These are phyloP conservation scores for Philereme vetulata DNA, from an alignment of 2,888 invertebrate genomes.

Conservation along the genomic window DNA sequence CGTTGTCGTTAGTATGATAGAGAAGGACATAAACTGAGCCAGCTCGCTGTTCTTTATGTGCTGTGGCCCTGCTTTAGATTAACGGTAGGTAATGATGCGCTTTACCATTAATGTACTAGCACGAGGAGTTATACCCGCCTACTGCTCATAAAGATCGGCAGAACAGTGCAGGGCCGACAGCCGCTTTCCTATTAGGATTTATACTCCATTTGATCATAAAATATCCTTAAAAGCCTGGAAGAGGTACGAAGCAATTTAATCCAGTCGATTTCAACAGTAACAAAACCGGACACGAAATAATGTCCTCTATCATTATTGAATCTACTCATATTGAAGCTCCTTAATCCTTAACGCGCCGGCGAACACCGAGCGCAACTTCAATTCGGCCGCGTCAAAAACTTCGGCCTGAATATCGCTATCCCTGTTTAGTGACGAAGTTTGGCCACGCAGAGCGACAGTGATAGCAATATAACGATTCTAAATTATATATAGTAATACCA, in stretches of 20 bases:
- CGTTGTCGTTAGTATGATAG: constrained; percentile 2
- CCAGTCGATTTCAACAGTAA: too few relatives aligned
- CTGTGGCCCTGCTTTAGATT: constrained; percentile 42
- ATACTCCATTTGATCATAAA: constrained; percentile 22
- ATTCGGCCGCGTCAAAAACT: too few relatives aligned
- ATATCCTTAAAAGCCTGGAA: constrained; percentile 13
- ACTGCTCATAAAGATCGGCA: constrained; percentile 28
- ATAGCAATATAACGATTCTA: too few relatives aligned
- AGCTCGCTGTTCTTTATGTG: constrained; percentile 5
- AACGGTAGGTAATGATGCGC: constrained; percentile 53
- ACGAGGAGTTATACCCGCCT: constrained; percentile 23
- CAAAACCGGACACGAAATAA: too few relatives aligned
- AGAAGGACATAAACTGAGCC: constrained; percentile 14
- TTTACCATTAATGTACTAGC: constrained; percentile 35
- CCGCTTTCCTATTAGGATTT: constrained; percentile 26
- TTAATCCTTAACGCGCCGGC: too few relatives aligned
- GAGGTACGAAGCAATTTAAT: neutral
- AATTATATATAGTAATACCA: too few relatives aligned
- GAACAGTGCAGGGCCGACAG: constrained; percentile 24
- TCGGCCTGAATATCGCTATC: too few relatives aligned
- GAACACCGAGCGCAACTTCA: too few relatives aligned
- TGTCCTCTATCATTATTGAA: too few relatives aligned
- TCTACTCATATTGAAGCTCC: too few relatives aligned
- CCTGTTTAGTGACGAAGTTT: too few relatives aligned
- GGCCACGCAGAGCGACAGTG: too few relatives aligned